Percentiles rank a stretch among this genome's conserved stretches.
Evolutionary conservation across 2,888 invertebrate species (phyloP).

Genomic region (Allygus modestus): DNA sequence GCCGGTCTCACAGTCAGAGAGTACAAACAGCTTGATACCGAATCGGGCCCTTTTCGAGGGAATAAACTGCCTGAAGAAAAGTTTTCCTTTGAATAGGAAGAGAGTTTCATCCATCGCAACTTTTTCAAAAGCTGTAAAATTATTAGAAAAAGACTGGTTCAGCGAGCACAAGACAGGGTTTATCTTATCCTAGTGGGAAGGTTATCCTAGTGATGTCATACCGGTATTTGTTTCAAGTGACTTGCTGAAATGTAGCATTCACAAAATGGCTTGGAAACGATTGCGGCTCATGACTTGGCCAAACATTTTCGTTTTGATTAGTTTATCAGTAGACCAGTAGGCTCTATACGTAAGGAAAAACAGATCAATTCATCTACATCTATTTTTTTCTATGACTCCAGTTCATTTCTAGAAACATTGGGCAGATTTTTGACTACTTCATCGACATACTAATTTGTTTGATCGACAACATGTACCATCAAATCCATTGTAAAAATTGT

Average conservation of each 20-base stretch:
- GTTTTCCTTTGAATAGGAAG: background rate
- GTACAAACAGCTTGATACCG: background rate
- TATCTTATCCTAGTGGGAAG: background rate
- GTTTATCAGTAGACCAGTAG: slow-evolving; percentile 1
- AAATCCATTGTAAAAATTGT: no score
- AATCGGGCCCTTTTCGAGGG: background rate
- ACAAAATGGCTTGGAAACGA: background rate
- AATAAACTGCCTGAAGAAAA: background rate
- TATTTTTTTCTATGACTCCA: no score
- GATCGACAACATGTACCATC: no score
- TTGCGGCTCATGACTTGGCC: slow-evolving; percentile 7
- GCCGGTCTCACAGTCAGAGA: background rate
- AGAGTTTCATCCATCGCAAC: background rate
- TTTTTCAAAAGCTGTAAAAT: background rate
- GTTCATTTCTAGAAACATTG: no score
- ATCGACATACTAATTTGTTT: no score
- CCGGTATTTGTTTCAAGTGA: background rate
- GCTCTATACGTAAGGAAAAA: background rate
- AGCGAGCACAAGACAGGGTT: background rate
- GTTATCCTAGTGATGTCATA: background rate
- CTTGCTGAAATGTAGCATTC: slow-evolving; percentile 11
- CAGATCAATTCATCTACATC: background rate
- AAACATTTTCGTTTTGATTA: background rate
- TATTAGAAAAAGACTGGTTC: background rate
- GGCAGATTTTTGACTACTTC: no score